A percentile compares a stretch with the other conserved stretches of the same genome.
These are phyloP conservation scores for Callopanchax toddi DNA, from an alignment of 2,113 vertebrate genomes.

Conservation along the genomic window DNA sequence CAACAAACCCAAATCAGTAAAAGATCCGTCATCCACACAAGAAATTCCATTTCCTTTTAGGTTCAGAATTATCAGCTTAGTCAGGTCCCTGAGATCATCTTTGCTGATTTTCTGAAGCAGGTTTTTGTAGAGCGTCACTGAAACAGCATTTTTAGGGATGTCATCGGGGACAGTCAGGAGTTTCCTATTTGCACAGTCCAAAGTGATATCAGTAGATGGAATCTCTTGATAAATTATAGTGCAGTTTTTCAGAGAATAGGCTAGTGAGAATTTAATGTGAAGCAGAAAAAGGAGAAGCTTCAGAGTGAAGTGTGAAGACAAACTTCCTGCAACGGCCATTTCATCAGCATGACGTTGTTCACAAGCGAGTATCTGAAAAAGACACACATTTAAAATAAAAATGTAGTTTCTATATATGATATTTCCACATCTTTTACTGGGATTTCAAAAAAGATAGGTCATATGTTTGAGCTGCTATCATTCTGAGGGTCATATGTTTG, in stretches of 20 bases:
- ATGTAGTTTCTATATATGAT: not conserved
- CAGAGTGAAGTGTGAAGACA: not conserved
- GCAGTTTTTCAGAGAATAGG: constrained; percentile 44
- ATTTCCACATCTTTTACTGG: too few relatives aligned
- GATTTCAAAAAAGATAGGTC: too few relatives aligned
- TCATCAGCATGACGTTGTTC: too few relatives aligned
- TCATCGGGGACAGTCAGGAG: constrained; percentile 18
- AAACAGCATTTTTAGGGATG: constrained; percentile 17
- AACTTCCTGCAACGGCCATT: not conserved
- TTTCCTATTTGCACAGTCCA: not conserved
- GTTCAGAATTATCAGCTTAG: not conserved
- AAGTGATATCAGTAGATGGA: not conserved
- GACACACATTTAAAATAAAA: too few relatives aligned
- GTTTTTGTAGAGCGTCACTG: not conserved
- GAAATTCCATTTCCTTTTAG: rapidly evolving
- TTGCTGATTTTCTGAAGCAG: not conserved
- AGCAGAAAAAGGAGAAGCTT: constrained; percentile 14
- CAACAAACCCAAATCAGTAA: constrained; percentile 19
- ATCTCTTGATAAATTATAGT: not conserved
- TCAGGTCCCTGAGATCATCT: constrained; percentile 1
- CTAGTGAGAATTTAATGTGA: not conserved
- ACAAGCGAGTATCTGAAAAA: too few relatives aligned
- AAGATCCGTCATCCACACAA: constrained; percentile 31
- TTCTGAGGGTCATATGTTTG: too few relatives aligned
- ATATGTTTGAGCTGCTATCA: too few relatives aligned